A percentile compares a stretch with the other conserved stretches of the same genome.
These are phyloP conservation scores for Drosophila ogumai DNA, from an alignment of 1,140 invertebrate genomes.

Conservation along the genomic window DNA sequence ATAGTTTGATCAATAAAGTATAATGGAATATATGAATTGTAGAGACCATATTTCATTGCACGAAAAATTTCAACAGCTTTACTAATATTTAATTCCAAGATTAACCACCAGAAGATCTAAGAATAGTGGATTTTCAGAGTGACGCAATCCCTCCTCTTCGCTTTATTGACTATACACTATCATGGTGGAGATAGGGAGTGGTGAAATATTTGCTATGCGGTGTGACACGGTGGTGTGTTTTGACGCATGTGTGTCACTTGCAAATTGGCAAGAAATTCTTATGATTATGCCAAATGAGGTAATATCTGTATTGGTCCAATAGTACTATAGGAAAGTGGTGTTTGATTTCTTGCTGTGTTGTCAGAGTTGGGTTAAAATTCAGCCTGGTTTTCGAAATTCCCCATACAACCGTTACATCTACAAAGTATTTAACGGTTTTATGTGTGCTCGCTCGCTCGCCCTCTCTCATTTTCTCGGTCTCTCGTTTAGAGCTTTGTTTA, in stretches of 20 bases:
- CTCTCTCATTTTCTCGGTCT: not conserved
- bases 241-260: constrained; percentile 21
- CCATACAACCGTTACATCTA: not conserved
- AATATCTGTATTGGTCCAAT: constrained; percentile 15
- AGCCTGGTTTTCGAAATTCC: constrained; percentile 5
- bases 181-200: constrained; percentile 1
- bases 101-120: not conserved
- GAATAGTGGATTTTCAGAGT: not conserved
- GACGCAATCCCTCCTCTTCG: constrained; percentile 4
- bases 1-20: not conserved
- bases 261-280: constrained; percentile 18
- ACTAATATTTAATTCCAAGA: not conserved
- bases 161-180: not conserved
- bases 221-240: not conserved
- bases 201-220: not conserved
- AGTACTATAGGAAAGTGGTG: not conserved
- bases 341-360: not conserved
- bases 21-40: not conserved
- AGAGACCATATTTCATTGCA: too few species aligned
- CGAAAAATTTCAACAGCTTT: not conserved
- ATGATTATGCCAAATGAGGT: constrained; percentile 29
- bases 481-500: constrained; percentile 42
- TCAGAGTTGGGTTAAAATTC: not conserved
- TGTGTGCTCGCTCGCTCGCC: not conserved
- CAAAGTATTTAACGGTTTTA: constrained; percentile 1